phyloP scores from a whole-genome alignment of 1,140 invertebrate genomes.

The Doryteuthis pealeii region DNA sequence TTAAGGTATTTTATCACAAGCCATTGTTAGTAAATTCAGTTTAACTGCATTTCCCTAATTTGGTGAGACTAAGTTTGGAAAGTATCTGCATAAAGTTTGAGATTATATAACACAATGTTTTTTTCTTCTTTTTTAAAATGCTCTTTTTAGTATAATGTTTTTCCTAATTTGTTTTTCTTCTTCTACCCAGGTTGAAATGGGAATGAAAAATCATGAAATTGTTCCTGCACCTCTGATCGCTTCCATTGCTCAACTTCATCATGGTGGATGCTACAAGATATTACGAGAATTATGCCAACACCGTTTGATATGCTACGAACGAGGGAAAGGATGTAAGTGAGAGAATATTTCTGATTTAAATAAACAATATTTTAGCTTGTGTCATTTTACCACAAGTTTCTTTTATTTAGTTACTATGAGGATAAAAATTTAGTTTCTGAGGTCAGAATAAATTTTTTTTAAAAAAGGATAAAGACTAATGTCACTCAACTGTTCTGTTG shows the following conservation, averaged over 20 bases:
- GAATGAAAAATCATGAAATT: constrained; percentile 99
- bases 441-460: too few relatives aligned
- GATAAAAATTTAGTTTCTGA: background rate
- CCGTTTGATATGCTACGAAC: constrained; percentile 85
- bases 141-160: background rate
- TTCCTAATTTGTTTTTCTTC: constrained; percentile 11
- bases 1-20: too few relatives aligned
- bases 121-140: background rate
- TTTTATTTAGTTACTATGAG: background rate
- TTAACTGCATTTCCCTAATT: too few relatives aligned
- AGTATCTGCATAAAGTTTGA: background rate
- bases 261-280: constrained; percentile 91
- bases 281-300: constrained; percentile 89
- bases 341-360: background rate
- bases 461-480: too few relatives aligned
- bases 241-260: constrained; percentile 89
- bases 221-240: constrained; percentile 86
- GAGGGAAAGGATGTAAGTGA: constrained; percentile 63
- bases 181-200: constrained; percentile 89
- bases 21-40: too few relatives aligned
- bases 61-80: background rate
- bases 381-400: background rate
- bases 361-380: background rate
- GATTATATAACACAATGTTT: background rate
- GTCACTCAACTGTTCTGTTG: too few relatives aligned